Evolutionary conservation across 2,888 invertebrate species (phyloP).

Genomic region (Agonum fuliginosum): DNA sequence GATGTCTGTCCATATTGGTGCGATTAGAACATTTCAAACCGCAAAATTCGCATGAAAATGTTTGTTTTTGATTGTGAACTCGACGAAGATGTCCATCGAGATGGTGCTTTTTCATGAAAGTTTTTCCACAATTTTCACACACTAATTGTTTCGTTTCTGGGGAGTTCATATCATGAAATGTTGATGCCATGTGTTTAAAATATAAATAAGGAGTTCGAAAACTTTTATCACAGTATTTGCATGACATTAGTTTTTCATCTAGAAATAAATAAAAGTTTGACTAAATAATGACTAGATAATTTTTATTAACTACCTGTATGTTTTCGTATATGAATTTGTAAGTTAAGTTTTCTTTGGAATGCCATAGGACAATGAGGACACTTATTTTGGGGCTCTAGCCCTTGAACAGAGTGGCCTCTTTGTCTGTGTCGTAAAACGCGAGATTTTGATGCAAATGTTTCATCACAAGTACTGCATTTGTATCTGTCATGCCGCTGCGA

Average conservation of each 20-base stretch:
- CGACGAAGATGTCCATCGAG: slow-evolving; percentile 68
- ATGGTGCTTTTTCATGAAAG: slow-evolving; percentile 68
- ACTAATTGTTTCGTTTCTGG: slow-evolving; percentile 65
- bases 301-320: slow-evolving; percentile 62
- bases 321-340: slow-evolving; percentile 63
- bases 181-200: slow-evolving; percentile 64
- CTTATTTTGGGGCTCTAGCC: slow-evolving; percentile 63
- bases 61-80: slow-evolving; percentile 67
- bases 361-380: slow-evolving; percentile 64
- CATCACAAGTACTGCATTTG: slow-evolving; percentile 69
- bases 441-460: slow-evolving; percentile 68
- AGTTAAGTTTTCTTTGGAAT: slow-evolving; percentile 62
- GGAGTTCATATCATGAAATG: slow-evolving; percentile 65
- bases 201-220: slow-evolving; percentile 64
- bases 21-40: slow-evolving; percentile 68
- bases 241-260: slow-evolving; percentile 63
- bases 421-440: slow-evolving; percentile 64
- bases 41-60: slow-evolving; percentile 68
- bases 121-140: slow-evolving; percentile 68
- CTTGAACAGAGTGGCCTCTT: slow-evolving; percentile 64
- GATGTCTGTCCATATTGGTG: slow-evolving; percentile 68
- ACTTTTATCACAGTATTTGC: slow-evolving; percentile 65
- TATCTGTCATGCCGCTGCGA: slow-evolving; percentile 68
- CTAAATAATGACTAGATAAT: neutral
- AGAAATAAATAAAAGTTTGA: no score